Evolutionary conservation across 2,888 invertebrate genomes (phyloP), one percentile per base, ranked within the genome.

Genomic region (Agrotis puta): DNA sequence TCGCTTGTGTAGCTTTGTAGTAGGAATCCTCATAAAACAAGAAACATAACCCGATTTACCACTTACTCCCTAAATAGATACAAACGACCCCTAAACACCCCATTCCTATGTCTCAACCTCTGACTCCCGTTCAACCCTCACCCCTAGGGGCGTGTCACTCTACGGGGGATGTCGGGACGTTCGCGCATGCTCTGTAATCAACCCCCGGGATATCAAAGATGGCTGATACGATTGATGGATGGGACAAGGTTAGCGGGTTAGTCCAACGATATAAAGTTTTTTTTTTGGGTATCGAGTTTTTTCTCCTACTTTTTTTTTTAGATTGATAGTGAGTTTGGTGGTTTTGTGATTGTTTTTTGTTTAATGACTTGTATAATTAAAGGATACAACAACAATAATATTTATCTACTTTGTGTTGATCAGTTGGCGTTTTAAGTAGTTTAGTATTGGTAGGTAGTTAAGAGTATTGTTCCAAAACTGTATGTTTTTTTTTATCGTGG

Each of bases 121-220:
- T 69, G 84, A 87, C 88, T 87, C 87, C 83, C 86, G 82, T 82
- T 87, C 81, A 88, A 81, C 87, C 85, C 75, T 83, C 77, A 75
- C 78, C 81, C 84, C 39, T 70, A 91, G 84, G 88, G 91, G 92
- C 94, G 94, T 92, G 92, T 89, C 91, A 67, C 92, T 24, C 92
- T 73, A 88, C 90, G 84, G 93, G 92, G 91, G 92, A 63, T 92
- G 90, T 73, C 16, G 48, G 39, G 18, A 54, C 76, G 76, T 54
- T 74, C 91, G 93, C 95, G 94, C 95, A 92, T 93, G 95, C 93
- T 87, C 95, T 92, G 87, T 94, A 88, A 94, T 93, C 91, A 90
- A 82, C 76, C 77, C 79, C 77, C 66, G 70, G 77, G 71, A 62
- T 79, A 82, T 80, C 89, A 95, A 95, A 94, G 91, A 94, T 95